Percentiles rank a stretch among this genome's conserved stretches.
These are phyloP conservation scores for Aphodius sticticus DNA, from an alignment of 2,888 invertebrate genomes.

Conservation along the genomic window DNA sequence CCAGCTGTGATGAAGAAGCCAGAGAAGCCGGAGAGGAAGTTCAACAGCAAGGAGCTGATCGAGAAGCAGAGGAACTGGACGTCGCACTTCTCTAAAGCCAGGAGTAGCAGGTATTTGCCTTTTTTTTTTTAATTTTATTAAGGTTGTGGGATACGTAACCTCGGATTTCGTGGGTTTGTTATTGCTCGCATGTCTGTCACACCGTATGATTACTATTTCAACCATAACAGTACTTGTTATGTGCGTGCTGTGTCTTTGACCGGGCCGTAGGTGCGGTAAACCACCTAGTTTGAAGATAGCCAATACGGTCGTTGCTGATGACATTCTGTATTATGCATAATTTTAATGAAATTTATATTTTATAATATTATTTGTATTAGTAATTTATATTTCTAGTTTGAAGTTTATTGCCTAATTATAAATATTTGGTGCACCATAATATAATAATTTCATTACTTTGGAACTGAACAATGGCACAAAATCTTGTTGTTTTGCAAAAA, in stretches of 20 bases:
- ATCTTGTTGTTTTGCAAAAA: no score
- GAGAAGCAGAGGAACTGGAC: constrained; percentile 94
- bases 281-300: neutral
- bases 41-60: constrained; percentile 84
- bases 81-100: constrained; percentile 85
- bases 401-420: no score
- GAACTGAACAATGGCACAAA: no score
- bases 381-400: no score
- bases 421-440: no score
- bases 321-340: no score
- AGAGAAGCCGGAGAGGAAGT: constrained; percentile 84
- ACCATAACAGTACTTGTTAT: neutral
- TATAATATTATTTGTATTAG: no score
- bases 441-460: no score
- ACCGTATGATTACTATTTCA: neutral
- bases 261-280: neutral
- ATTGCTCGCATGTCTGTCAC: neutral
- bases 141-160: neutral
- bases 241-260: neutral
- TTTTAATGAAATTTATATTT: no score
- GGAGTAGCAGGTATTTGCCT: constrained; percentile 59
- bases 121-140: neutral
- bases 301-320: no score
- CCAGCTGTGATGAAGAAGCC: constrained; percentile 67
- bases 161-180: neutral